Evolutionary conservation across 2,797 vertebrate species (phyloP), one percentile per base, ranked within the genome.

Genomic region (Hypotaenidia okinawae): DNA sequence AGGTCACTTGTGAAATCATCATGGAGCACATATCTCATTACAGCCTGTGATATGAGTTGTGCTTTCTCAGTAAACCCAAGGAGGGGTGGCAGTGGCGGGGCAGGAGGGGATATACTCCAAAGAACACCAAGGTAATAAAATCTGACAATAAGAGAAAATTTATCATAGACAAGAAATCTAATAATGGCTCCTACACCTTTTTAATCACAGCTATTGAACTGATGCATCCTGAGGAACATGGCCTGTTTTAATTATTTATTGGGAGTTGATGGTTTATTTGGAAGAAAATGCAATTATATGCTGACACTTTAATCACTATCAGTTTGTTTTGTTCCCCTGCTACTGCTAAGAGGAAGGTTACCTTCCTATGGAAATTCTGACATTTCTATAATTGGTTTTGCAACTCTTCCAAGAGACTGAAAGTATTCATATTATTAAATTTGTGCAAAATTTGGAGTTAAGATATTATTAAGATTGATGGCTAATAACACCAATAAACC

Each of bases 181-280:
- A 95, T 97, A 98, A 97, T 93, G 62, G n/a, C 87, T 97, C 55
- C 89, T 80, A 94, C 75, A 94, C 94, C 78, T 92, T 96, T 95
- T 97, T 97, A 97, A 97, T 97, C 95, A 97, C 84, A 96, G 78
- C 67, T 89, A 95, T 77, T 83, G 92, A 96, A 95, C 80, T 73
- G 70, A 62, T 97, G 66, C 78, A 96, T 91, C 91, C 92, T 94
- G 84, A 97, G 68, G 92, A 97, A 94, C 80, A 92, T 41, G 87
- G 57, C 57, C 95, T 94, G 73, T 86, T 97, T 98, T 96, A 97
- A 97, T 97, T 97, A 97, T 97, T 98, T 96, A 97, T 80, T 92
- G 77, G 64, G 76, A 95, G 78, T 68, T 97, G 87, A 96, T 85
- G 83, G 91, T 96, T 97, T 97, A 96, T 96, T 96, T 96, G 89